Percentiles rank a stretch among this genome's conserved stretches.
These are phyloP conservation scores for Pseudomyrmex dendroicus DNA, from an alignment of 1,140 invertebrate genomes.

Conservation along the genomic window DNA sequence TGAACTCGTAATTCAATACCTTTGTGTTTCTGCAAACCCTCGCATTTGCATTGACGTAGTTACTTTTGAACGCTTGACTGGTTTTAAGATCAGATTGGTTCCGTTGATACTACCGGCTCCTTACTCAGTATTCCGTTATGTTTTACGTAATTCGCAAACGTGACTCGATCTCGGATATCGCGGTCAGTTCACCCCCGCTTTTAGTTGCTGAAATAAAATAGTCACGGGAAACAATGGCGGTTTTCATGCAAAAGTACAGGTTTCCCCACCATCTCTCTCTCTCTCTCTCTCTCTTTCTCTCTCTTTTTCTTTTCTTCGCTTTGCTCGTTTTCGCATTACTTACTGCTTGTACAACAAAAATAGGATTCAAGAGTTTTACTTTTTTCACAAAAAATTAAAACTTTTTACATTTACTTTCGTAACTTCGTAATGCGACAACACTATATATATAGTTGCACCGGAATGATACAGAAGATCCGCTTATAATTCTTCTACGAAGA, in stretches of 20 bases:
- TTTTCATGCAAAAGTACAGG: background rate
- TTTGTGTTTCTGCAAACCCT: background rate
- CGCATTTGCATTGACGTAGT: background rate
- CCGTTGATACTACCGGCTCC: background rate
- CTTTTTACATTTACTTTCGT: too few species aligned
- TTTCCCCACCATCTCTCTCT: too few species aligned
- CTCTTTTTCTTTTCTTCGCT: too few species aligned
- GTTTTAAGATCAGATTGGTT: background rate
- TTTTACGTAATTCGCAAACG: slow-evolving; percentile 26
- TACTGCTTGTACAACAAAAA: too few species aligned
- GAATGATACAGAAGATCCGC: too few species aligned
- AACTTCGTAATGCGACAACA: too few species aligned
- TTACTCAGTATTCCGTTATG: background rate
- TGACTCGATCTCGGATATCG: slow-evolving; percentile 13
- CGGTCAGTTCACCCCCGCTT: background rate
- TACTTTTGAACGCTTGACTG: background rate
- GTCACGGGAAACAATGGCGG: background rate
- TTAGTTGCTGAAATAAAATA: slow-evolving; percentile 11
- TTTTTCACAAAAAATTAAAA: too few species aligned
- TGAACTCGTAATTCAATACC: background rate
- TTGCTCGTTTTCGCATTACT: too few species aligned
- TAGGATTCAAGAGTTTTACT: too few species aligned
- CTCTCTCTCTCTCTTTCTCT: too few species aligned
- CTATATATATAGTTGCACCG: too few species aligned
- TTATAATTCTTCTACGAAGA: too few species aligned